Base-by-base conservation (phyloP, 64 coral and sea anemone genomes). In the Stichodactyla mertensii region DNA sequence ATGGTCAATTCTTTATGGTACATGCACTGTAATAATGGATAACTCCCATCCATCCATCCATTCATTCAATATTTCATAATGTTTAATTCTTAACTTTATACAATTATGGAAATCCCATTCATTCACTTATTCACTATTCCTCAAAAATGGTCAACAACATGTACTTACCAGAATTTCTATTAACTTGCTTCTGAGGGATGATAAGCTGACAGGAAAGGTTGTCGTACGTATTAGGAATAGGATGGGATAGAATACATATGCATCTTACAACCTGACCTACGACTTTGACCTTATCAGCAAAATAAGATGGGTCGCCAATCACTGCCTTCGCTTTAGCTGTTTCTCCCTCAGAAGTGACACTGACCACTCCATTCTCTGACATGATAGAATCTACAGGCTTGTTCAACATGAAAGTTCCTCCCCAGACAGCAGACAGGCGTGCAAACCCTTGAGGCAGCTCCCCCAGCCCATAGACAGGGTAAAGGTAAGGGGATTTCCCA, bases 181-280 rank as follows among this genome's bases (percentile, higher is more conserved):
- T 88, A 18, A 97, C 88, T 88, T 97, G 95, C 83, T 93, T 93
- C 52, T 98, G 95, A 61, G 95, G 89, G 82, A 91, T 95, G 82
- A 95, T 95, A 70, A 95, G 24, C 71, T 95, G 93, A 59, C 89
- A 95, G 14, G 89, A 95, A 6, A 71, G 71, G 19, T 15, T 67
- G 51, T 95, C 71, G 14, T 82, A 87, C n/a, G 93, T 91, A 52
- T 74, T 86, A 26, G 86, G 71, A 53, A 95, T 80, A 5, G 93
- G 89, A 60, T 95, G 93, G 58, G 90, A 91, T 59, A 95, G 77
- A 20, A 95, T 88, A 64, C 93, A 95, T 24, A 95, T 95, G 54
- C 95, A 97, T 16, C 92, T 85, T 4, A 97, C 91, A 26, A 93
- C 95, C 28, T 93, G 77, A 27, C 95, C 95, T 64, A 91, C 59